Percentiles rank a stretch among this genome's conserved stretches.
Evolutionary conservation across 2,888 invertebrate genomes (phyloP).

Genomic region (Mystacides longicornis): DNA sequence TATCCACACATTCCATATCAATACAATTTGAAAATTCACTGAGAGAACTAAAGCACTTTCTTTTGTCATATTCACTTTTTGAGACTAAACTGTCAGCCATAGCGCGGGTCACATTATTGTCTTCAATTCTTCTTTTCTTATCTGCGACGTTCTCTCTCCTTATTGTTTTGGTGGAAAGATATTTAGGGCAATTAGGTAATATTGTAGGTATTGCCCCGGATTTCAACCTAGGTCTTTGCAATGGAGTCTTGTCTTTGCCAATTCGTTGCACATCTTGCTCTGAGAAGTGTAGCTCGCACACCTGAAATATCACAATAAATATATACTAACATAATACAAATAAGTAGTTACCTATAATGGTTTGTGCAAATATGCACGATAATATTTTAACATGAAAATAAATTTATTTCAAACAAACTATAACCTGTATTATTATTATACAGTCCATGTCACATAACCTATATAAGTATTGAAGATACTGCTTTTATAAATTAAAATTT

Average conservation of each 20-base stretch:
- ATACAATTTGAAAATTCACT: neutral
- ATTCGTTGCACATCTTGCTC: neutral
- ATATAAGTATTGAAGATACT: too few species aligned
- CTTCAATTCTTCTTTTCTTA: neutral
- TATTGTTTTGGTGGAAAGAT: neutral
- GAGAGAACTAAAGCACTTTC: neutral
- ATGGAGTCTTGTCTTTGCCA: neutral
- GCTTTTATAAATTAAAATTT: too few species aligned
- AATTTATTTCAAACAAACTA: too few species aligned
- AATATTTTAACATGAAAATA: too few species aligned
- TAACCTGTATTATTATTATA: too few species aligned
- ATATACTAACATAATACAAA: neutral
- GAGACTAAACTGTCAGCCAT: neutral
- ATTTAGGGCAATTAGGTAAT: neutral
- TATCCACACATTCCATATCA: neutral
- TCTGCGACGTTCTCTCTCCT: neutral
- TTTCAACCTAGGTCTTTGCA: neutral
- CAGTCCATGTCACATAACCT: too few species aligned
- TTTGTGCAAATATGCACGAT: too few species aligned
- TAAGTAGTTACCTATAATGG: neutral
- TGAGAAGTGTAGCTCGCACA: neutral
- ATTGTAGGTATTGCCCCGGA: neutral
- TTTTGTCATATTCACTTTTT: neutral
- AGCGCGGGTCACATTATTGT: too few species aligned
- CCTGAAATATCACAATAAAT: neutral